Evolutionary conservation across 1,140 invertebrate genomes (phyloP).

Genomic region (Tyrophagus putrescentiae): DNA sequence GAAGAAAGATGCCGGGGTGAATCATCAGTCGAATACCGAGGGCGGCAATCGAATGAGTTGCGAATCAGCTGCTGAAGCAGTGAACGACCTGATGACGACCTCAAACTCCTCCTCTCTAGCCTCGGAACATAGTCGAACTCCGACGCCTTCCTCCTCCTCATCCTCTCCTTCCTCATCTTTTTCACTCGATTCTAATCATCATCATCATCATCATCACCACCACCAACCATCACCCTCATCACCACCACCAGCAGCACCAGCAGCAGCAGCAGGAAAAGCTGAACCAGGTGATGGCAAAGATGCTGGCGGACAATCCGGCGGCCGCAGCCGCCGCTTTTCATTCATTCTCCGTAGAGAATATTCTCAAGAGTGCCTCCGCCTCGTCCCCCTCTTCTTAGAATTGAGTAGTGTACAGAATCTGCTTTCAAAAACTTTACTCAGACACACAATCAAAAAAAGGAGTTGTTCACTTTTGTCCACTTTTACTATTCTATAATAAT

Average conservation of each 20-base stretch:
- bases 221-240: not conserved
- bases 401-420: not conserved
- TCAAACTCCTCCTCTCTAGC: no score
- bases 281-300: not conserved
- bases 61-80: no score
- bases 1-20: no score
- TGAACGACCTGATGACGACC: no score
- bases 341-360: constrained; percentile 6
- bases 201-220: not conserved
- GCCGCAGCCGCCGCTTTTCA: not conserved
- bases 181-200: no score
- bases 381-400: not conserved
- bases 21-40: no score
- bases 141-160: no score
- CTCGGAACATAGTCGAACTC: no score
- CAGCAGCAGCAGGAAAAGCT: not conserved
- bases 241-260: not conserved
- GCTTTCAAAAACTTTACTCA: not conserved
- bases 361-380: not conserved
- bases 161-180: no score
- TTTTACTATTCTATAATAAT: not conserved
- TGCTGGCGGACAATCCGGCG: not conserved
- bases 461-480: not conserved
- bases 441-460: not conserved
- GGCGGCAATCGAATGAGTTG: no score